Conservation (phyloP, 2,888 invertebrate genomes). For the Ennomos erosarius region DNA sequence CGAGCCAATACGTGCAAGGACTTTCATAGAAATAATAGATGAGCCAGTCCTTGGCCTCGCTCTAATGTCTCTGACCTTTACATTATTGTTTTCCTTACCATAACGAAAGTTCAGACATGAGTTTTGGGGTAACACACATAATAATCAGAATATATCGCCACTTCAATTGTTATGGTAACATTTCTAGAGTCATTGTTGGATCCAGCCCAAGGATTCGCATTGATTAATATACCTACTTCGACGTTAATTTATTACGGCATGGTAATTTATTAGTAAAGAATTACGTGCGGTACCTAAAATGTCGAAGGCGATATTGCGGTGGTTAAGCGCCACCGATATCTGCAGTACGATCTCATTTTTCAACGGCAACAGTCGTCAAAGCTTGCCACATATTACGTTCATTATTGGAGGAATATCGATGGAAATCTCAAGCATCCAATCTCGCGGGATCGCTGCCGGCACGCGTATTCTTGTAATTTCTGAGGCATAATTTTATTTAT, state of each 20-base stretch:
- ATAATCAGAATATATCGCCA: conserved; percentile 22
- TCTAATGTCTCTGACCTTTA: conserved; percentile 34
- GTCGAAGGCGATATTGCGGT: conserved; percentile 37
- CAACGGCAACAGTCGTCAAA: conserved; percentile 58
- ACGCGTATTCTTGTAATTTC: conserved; percentile 84
- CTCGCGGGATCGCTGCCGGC: conserved; percentile 74
- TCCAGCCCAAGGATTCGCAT: conserved; percentile 39
- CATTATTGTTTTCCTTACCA: conserved; percentile 7
- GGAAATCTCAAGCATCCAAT: conserved; percentile 81
- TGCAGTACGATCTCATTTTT: conserved; percentile 56
- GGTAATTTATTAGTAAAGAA: conserved; percentile 40
- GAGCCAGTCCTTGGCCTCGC: conserved; percentile 25
- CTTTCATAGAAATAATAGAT: conserved; percentile 29
- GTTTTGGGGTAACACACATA: conserved; percentile 12
- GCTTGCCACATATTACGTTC: conserved; percentile 78
- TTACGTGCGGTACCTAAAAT: conserved; percentile 44
- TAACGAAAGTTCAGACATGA: conserved; percentile 8
- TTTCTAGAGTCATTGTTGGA: conserved; percentile 39
- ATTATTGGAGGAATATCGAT: conserved; percentile 80
- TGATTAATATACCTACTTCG: conserved; percentile 44
- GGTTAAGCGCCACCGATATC: conserved; percentile 41
- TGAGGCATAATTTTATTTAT: conserved; percentile 85
- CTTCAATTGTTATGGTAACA: conserved; percentile 32
- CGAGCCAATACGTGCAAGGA: conserved; percentile 28
- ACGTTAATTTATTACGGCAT: conserved; percentile 41